Evolutionary conservation across 2,888 invertebrate genomes (phyloP).

Genomic region (Sceliomorpha sp.): DNA sequence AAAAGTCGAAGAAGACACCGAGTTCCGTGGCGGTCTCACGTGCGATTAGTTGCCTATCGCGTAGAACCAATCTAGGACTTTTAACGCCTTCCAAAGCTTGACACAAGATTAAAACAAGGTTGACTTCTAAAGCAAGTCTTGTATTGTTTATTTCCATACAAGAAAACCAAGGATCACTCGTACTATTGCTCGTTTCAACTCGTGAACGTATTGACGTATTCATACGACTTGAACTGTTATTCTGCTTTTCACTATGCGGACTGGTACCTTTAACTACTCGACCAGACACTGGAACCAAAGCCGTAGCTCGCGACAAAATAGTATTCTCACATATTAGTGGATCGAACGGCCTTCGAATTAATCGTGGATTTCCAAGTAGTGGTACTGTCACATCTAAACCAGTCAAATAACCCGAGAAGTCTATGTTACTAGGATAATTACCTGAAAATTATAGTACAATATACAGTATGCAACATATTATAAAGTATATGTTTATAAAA

Average conservation of each 20-base stretch:
- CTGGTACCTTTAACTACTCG: slow-evolving; percentile 63
- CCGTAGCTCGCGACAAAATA: slow-evolving; percentile 74
- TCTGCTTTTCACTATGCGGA: slow-evolving; percentile 27
- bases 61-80: slow-evolving; percentile 72
- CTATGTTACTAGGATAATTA: slow-evolving; percentile 27
- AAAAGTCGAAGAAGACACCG: slow-evolving; percentile 76
- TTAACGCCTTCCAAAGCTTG: slow-evolving; percentile 76
- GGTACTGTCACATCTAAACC: slow-evolving; percentile 72
- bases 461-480: not conserved
- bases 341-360: slow-evolving; percentile 75
- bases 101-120: slow-evolving; percentile 73
- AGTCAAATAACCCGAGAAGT: slow-evolving; percentile 69
- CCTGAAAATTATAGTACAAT: not conserved
- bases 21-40: slow-evolving; percentile 77
- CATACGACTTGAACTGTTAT: slow-evolving; percentile 21
- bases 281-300: slow-evolving; percentile 67
- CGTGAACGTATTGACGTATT: slow-evolving; percentile 25
- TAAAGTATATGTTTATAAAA: no score
- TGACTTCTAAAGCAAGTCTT: slow-evolving; percentile 75
- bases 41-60: slow-evolving; percentile 76
- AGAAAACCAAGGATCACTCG: slow-evolving; percentile 76
- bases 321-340: slow-evolving; percentile 78
- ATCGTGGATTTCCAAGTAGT: slow-evolving; percentile 72
- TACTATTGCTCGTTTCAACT: slow-evolving; percentile 45
- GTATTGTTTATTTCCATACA: slow-evolving; percentile 78